Conservation (phyloP, 2,113 vertebrate genomes). For the Sceloporus tristichus region DNA sequence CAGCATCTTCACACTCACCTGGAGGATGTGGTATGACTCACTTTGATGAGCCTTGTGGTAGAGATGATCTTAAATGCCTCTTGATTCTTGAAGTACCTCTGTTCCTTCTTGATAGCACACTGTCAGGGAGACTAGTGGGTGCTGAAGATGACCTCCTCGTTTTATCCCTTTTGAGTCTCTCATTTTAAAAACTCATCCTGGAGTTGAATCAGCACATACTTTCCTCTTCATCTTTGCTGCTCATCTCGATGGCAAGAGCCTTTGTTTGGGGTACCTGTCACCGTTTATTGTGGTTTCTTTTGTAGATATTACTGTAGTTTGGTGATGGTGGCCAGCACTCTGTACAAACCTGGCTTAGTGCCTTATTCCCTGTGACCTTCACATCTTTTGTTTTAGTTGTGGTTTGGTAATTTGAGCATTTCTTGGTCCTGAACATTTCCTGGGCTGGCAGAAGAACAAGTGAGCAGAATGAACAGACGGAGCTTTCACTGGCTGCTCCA, state of each 20-base stretch:
- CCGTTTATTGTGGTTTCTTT: too few relatives aligned
- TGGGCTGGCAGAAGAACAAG: background rate
- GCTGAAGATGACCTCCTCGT: background rate
- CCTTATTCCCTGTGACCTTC: constrained; percentile 22
- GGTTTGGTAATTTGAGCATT: constrained; percentile 30
- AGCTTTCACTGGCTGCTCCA: background rate
- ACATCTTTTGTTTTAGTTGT: constrained; percentile 16
- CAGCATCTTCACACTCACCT: background rate
- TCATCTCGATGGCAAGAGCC: background rate
- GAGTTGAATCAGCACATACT: background rate
- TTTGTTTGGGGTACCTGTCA: background rate
- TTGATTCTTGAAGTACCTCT: background rate
- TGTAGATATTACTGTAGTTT: background rate
- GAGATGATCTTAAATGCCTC: background rate
- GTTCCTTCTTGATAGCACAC: background rate
- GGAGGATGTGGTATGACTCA: background rate
- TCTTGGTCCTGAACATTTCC: constrained; percentile 11
- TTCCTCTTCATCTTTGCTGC: background rate
- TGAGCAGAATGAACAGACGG: background rate
- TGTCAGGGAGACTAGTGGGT: background rate
- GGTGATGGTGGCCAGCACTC: background rate
- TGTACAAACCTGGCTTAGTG: constrained; percentile 3
- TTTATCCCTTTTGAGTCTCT: background rate
- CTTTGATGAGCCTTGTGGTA: background rate
- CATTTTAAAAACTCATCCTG: background rate